A percentile compares a stretch with the other conserved stretches of the same genome.
phyloP scores from a whole-genome alignment of 1,140 invertebrate species.

The Andricus grossulariae region DNA sequence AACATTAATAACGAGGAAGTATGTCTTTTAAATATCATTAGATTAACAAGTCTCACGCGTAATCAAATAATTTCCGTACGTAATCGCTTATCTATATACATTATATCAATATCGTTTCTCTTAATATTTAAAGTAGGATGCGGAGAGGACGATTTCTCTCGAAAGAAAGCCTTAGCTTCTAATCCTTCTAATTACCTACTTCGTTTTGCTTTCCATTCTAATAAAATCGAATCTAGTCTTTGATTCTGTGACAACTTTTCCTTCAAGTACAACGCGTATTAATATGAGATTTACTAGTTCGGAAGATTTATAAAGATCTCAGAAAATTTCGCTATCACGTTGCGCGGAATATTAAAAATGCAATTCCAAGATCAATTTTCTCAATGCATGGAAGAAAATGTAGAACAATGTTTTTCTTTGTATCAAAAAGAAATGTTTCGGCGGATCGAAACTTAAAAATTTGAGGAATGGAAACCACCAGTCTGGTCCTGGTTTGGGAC shows the following conservation, averaged over 20 bases:
- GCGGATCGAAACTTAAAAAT: no score
- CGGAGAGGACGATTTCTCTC: not conserved
- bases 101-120: conserved; percentile 3
- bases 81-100: conserved; percentile 40
- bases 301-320: not conserved
- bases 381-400: conserved; percentile 17
- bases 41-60: conserved; percentile 34
- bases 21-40: conserved; percentile 28
- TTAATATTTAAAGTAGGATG: not conserved
- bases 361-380: conserved; percentile 31
- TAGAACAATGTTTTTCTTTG: not conserved
- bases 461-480: no score
- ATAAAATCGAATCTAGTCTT: no score
- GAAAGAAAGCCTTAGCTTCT: not conserved
- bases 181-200: not conserved
- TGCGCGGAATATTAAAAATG: conserved; percentile 13
- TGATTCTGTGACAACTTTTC: no score
- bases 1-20: conserved; percentile 31
- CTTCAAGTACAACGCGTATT: no score
- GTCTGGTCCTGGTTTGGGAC: no score
- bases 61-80: conserved; percentile 11
- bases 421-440: no score
- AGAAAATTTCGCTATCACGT: conserved; percentile 31
- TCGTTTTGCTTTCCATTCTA: not conserved
- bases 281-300: not conserved